Percentiles rank a stretch among this genome's conserved stretches.
Conservation (phyloP, 37 sponge, comb jelly and placozoan species). For the Spongilla lacustris region DNA sequence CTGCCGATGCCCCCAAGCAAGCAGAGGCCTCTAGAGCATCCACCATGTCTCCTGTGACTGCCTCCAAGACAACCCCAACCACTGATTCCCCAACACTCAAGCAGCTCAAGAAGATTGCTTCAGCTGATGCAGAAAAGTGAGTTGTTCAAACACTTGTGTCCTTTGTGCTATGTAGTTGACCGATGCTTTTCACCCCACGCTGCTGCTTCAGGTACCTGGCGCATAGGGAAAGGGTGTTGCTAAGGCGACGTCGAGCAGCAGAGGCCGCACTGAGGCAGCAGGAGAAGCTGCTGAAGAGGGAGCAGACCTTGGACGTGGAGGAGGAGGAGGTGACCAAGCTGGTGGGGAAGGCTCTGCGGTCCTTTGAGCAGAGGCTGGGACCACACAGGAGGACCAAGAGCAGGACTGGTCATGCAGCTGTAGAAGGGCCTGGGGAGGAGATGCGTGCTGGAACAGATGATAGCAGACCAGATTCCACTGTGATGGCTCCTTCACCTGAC, state of each 20-base stretch:
- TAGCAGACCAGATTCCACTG: neutral
- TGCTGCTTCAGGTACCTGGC: constrained; percentile 41
- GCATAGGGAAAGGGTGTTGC: constrained; percentile 48
- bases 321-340: constrained; percentile 38
- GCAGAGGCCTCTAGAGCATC: neutral
- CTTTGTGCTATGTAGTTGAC: neutral
- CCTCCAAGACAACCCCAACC: constrained; percentile 6
- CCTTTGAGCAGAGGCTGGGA: neutral
- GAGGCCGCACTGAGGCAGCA: constrained; percentile 52
- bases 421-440: neutral
- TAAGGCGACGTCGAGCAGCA: constrained; percentile 40
- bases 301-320: constrained; percentile 42
- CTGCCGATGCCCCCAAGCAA: neutral
- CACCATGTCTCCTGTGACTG: neutral
- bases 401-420: neutral
- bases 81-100: neutral
- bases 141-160: neutral
- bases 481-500: neutral
- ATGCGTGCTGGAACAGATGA: neutral
- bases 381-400: neutral
- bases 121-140: constrained; percentile 16
- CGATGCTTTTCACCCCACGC: neutral
- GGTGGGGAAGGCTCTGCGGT: constrained; percentile 20
- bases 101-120: constrained; percentile 12
- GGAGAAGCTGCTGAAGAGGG: constrained; percentile 61